A percentile compares a stretch with the other conserved stretches of the same genome.
These are phyloP conservation scores for Neoarius graeffei DNA, from an alignment of 2,113 vertebrate genomes.

Conservation along the genomic window DNA sequence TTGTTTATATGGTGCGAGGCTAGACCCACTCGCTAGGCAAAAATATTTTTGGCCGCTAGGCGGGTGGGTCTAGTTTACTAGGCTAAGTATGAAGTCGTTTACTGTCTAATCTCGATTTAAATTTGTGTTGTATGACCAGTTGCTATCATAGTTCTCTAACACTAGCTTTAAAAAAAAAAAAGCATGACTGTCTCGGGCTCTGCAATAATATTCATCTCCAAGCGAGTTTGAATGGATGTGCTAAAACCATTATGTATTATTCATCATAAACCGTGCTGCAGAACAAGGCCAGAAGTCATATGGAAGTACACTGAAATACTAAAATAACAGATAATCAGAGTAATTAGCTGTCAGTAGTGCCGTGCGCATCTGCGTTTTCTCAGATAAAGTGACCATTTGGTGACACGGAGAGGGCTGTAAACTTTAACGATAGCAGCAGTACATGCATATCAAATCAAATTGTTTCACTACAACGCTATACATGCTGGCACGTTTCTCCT, in stretches of 20 bases:
- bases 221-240: neutral
- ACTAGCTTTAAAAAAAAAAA: neutral
- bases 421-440: conserved; percentile 8
- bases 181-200: neutral
- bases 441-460: neutral
- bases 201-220: neutral
- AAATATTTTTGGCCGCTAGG: too few relatives aligned
- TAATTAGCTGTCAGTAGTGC: conserved; percentile 13
- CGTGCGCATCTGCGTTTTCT: neutral
- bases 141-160: neutral
- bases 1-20: too few relatives aligned
- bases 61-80: too few relatives aligned
- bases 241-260: conserved; percentile 11
- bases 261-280: neutral
- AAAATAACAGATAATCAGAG: conserved; percentile 17
- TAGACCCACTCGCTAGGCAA: too few relatives aligned
- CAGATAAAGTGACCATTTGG: neutral
- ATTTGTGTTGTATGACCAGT: neutral
- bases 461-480: neutral
- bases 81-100: neutral
- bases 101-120: neutral
- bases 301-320: neutral
- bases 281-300: conserved; percentile 4
- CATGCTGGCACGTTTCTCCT: neutral
- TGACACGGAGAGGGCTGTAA: conserved; percentile 16